Evolutionary conservation across 2,888 invertebrate genomes (phyloP), one percentile per base, ranked within the genome.

Genomic region (Chydorus sphaericus): DNA sequence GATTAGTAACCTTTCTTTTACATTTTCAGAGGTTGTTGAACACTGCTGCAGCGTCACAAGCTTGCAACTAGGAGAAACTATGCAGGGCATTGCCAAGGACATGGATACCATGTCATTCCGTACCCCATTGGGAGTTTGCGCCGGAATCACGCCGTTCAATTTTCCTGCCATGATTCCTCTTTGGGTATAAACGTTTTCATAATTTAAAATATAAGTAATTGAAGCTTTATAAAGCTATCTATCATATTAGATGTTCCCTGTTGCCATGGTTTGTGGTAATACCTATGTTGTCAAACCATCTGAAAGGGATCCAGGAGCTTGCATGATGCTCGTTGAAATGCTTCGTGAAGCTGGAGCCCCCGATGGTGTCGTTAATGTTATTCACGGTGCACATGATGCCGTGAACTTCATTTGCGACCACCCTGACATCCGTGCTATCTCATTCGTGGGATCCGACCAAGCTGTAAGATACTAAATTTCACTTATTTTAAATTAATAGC

Each of bases 121-220:
- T 62, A 74, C 88, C 49, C 98, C 98, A 0, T 73, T 98, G 1
- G 98, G 98, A 39, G 88, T 94, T 2, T 86, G 85, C 20, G 91
- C 85, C 65, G 94, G 96, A 51, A 92, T 97, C 64, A 87, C 92
- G n/a, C 96, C 96, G 0, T 97, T 97, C 71, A 97, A 97, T 71
- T 98, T 97, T 72, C 98, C 98, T 0, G 97, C 97, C 30, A 98
- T 98, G 98, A 94, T 98, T 63, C 98, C 98, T 0, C 76, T 98
- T 4, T 98, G 98, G 97, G 75, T 75, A 64, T 57, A 20, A 30
- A 18, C 54, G 29, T 20, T 11, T 18, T 26, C 23, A 20, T 10
- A 54, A 28, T 7, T 7, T 31, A n/a, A 31, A 7, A 29, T 28
- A n/a, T n/a, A 30, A 29, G 18, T 18, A 11, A 2, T n/a, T n/a